Base-by-base conservation (phyloP, 2,888 invertebrate species). In the Epinotia bilunana region DNA sequence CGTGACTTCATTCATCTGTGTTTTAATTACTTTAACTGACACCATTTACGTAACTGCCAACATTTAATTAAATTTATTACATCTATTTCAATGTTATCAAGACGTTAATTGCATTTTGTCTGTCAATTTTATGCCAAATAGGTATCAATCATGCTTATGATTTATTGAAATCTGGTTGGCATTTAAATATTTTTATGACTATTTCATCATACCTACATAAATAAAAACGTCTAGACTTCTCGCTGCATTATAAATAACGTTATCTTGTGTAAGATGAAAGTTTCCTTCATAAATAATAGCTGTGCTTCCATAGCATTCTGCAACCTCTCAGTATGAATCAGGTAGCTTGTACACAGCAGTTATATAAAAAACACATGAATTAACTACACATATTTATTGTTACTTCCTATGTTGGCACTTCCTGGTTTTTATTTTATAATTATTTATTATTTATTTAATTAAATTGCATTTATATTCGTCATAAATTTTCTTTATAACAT, bases 51-150 rank as follows among this genome's bases (percentile, higher is more conserved):
- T 69, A 60, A 64, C 49, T 71, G 65, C 65, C 60, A 60, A 61
- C 23, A 60, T 43, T 71, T 55, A 43, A 60, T 39, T 58, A 60
- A 43, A 61, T 71, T 74, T 74, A 74, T 61, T 64, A 53, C 39
- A n/a, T 57, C 43, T 28, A 43, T 28, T 65, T 74, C 12, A 43
- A 61, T 67, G 13, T 33, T 67, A 75, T 75, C 75, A 57, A 62
- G 39, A 60, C 53, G 62, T 46, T 75, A 55, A 75, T 72, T 53
- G 64, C 53, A 53, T 60, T 43, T 71, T 70, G 64, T 74, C 49
- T 61, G 43, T 9, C 64, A 53, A 28, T 53, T 64, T 65, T 28
- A 23, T 73, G 16, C 23, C 9, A 39, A n/a, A 49, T 49, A 6
- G 33, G 6, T 33, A 53, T 58, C 28, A 28, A 69, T 70, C 49